These are phyloP conservation scores for Lepisosteus osseus DNA, from an alignment of 2,113 vertebrate species.

Conservation along the genomic window DNA sequence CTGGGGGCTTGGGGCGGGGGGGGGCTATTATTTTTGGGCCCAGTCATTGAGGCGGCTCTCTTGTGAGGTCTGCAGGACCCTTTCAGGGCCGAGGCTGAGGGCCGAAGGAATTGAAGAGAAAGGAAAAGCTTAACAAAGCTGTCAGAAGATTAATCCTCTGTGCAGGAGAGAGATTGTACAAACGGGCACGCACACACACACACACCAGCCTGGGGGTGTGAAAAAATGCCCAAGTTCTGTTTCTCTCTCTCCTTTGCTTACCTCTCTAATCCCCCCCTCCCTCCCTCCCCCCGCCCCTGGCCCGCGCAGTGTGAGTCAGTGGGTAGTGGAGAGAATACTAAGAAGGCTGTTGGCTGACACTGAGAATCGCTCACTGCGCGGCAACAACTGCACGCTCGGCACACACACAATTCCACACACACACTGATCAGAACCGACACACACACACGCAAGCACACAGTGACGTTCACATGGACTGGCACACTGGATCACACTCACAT, in stretches of 20 bases:
- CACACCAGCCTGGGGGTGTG: constrained; percentile 48
- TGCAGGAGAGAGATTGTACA: constrained; percentile 21
- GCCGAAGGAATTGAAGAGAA: constrained; percentile 34
- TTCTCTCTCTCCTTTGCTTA: constrained; percentile 14
- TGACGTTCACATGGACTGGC: constrained; percentile 38
- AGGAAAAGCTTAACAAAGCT: constrained; percentile 52
- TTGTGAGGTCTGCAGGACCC: constrained; percentile 5
- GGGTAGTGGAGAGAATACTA: constrained; percentile 70
- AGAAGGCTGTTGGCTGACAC: constrained; percentile 40
- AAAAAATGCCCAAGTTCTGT: constrained; percentile 27
- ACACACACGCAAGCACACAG: not conserved
- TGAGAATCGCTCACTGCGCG: not conserved
- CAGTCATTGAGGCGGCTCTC: not conserved
- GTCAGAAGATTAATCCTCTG: constrained; percentile 61
- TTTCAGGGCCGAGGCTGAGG: constrained; percentile 41
- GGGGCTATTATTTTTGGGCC: not conserved
- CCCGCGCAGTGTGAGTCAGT: constrained; percentile 64
- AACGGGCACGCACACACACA: constrained; percentile 40
- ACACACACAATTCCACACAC: constrained; percentile 39
- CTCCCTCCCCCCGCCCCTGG: constrained; percentile 40
- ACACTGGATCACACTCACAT: not conserved
- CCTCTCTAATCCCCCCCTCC: constrained; percentile 31
- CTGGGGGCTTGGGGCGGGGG: constrained; percentile 17
- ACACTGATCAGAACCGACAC: not conserved
- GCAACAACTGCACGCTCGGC: constrained; percentile 27